Evolutionary conservation across 30 jellyfish, hydroid and myxozoan species (phyloP), one percentile per base, ranked within the genome.

Genomic region (Mastigias papua): DNA sequence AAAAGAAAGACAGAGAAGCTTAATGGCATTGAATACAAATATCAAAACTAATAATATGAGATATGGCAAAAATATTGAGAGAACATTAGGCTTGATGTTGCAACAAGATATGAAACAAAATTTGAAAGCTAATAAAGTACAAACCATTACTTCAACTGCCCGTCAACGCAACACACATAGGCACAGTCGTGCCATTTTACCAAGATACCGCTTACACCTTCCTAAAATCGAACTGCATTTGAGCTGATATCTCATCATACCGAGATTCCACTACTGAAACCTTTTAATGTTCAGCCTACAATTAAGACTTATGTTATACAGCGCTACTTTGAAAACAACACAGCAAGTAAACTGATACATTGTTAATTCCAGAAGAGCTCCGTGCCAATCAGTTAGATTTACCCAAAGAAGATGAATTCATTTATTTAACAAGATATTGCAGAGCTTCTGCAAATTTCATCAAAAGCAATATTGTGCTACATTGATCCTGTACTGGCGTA

Each of bases 391-490:
- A 63, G 33, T 63, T n/a, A 27, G 13, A 31, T 9, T 9, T 65
- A 21, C 32, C 20, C 63, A 19, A 5, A 33, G 33, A 29, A 69
- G 29, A 27, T 32, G 30, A 27, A 69, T 33, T 22, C 30, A 69
- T 69, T 69, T 69, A n/a, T 30, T 69, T 69, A 69, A 69, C 63
- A 29, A 33, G 32, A 29, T 69, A 69, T 69, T 69, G 63, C 33
- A 16, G 13, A 46, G 60, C 16, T 6, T 46, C 8, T 16, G 60
- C 60, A 46, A n/a, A 6, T 46, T 46, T 8, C 60, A 8, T 46
- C 60, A 46, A 46, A 8, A 46, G 16, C 16, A 46, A 46, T n/a
- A 46, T 16, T 46, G 60, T 46, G 60, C 60, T 46, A 46, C 60
- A 46, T 46, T 46, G 60, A 46, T 46, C 16, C 60, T 8, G 13